phyloP scores from a whole-genome alignment of 2,888 invertebrate species.

The Romanomermis culicivorax region DNA sequence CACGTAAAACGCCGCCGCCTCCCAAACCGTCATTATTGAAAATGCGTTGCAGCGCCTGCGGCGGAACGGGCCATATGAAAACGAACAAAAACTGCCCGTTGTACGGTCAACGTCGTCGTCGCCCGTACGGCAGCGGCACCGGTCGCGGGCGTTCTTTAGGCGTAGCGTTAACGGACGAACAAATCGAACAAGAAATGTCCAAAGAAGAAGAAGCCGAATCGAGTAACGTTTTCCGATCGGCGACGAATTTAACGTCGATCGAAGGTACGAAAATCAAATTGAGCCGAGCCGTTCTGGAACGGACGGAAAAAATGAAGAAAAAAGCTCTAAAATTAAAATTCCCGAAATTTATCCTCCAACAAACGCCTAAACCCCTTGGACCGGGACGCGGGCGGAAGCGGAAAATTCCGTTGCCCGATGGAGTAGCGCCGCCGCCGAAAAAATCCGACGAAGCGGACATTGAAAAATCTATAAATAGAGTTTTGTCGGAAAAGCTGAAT shows the following conservation, averaged over 20 bases:
- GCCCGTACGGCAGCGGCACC: background rate
- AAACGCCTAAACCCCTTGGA: background rate
- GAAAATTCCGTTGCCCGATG: too few species aligned
- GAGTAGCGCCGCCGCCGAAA: background rate
- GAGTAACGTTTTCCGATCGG: too few species aligned
- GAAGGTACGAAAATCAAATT: constrained; percentile 34
- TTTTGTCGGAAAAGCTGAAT: too few species aligned
- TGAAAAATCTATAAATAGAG: too few species aligned
- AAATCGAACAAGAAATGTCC: constrained; percentile 51
- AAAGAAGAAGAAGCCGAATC: too few species aligned
- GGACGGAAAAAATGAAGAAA: constrained; percentile 20
- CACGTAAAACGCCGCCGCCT: background rate
- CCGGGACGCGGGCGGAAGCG: background rate
- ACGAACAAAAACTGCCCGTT: constrained; percentile 94
- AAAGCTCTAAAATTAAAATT: constrained; percentile 53
- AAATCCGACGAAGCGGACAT: background rate
- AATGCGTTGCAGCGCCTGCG: constrained; percentile 88
- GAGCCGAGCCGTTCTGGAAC: constrained; percentile 44
- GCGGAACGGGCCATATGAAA: constrained; percentile 51
- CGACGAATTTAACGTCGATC: constrained; percentile 30
- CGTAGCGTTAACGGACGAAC: constrained; percentile 42
- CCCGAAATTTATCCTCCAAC: constrained; percentile 42
- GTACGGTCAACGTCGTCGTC: constrained; percentile 59
- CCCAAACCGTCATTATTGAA: constrained; percentile 17
- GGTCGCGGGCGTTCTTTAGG: constrained; percentile 4